phyloP scores from a whole-genome alignment of 37 sponge, comb jelly and placozoan genomes.

The Spongilla lacustris region DNA sequence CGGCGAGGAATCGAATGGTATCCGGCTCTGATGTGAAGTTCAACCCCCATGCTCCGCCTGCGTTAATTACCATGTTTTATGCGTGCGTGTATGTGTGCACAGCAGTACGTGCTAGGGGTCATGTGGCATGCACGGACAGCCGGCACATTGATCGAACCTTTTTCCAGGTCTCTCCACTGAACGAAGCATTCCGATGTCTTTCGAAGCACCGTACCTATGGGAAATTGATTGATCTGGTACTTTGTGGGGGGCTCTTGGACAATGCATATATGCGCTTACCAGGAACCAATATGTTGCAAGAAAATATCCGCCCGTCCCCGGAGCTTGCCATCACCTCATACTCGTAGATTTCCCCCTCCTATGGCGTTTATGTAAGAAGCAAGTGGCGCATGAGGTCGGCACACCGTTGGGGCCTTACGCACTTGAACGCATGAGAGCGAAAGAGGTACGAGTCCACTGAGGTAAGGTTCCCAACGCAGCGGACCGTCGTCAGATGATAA shows the following conservation, averaged over 20 bases:
- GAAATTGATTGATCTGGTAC: background rate
- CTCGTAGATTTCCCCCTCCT: constrained; percentile 36
- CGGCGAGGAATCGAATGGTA: constrained; percentile 51
- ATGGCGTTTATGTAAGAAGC: background rate
- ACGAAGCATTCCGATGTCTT: constrained; percentile 45
- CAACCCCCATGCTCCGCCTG: constrained; percentile 58
- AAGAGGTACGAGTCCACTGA: constrained; percentile 27
- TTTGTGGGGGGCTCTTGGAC: background rate
- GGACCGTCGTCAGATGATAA: constrained; percentile 19
- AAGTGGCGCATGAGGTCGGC: background rate
- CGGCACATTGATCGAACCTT: background rate
- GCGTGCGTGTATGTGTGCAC: background rate
- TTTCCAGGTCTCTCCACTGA: constrained; percentile 50
- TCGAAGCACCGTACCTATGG: constrained; percentile 35
- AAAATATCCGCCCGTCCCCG: constrained; percentile 43
- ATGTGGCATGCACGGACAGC: too few species aligned
- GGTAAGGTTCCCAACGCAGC: constrained; percentile 12
- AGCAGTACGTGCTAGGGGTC: too few species aligned
- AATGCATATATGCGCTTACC: constrained; percentile 3
- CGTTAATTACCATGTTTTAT: too few species aligned
- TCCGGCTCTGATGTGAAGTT: constrained; percentile 64
- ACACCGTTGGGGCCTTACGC: background rate
- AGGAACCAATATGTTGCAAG: constrained; percentile 41
- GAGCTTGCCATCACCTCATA: constrained; percentile 46
- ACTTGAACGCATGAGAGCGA: constrained; percentile 19